Evolutionary conservation across 2,113 vertebrate species (phyloP), one percentile per base, ranked within the genome.

Genomic region (Pteropus alecto): DNA sequence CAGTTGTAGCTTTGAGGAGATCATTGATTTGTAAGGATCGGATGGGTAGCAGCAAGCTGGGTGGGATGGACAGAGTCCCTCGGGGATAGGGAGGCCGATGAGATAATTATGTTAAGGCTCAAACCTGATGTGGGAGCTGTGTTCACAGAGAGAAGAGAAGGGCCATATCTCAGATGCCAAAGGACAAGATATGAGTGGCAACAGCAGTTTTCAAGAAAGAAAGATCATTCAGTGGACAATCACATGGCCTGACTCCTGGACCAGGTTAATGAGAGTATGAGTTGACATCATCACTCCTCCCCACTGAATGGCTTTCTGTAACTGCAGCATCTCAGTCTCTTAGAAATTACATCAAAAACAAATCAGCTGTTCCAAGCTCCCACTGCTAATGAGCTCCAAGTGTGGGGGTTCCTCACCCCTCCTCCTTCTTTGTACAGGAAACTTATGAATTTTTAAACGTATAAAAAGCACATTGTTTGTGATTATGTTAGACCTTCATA

Each of bases 401-500:
- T 71, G 94, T 87, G 84, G 78, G 35, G 68, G 84, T 33, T 41
- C 90, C 54, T 93, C 71, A 7, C 78, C 90, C 48, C 33, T 68
- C 94, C 0, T 0, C 95, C 71, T 81, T 88, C 60, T 93, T 78
- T 91, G 97, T 96, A 96, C 83, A 95, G 96, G 95, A 98, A 98
- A 98, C 97, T 93, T 94, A 98, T 98, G 98, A 98, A 98, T 98
- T 98, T 98, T 98, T 98, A 98, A 98, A 98, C 92, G 95, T 76
- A 97, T 35, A 98, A 98, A 98, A 98, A 98, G 98, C 98, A 98
- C 98, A 98, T 98, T 98, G 98, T 98, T 98, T 98, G 97, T 98
- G 97, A 98, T 98, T 98, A 98, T 97, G 97, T 98, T 98, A 98
- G 98, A 90, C 98, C 98, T 99, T 98, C 98, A 97, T 98, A 98